Evolutionary conservation across 1,140 invertebrate species (phyloP), one percentile per base, ranked within the genome.

Genomic region (Agrilus planipennis): DNA sequence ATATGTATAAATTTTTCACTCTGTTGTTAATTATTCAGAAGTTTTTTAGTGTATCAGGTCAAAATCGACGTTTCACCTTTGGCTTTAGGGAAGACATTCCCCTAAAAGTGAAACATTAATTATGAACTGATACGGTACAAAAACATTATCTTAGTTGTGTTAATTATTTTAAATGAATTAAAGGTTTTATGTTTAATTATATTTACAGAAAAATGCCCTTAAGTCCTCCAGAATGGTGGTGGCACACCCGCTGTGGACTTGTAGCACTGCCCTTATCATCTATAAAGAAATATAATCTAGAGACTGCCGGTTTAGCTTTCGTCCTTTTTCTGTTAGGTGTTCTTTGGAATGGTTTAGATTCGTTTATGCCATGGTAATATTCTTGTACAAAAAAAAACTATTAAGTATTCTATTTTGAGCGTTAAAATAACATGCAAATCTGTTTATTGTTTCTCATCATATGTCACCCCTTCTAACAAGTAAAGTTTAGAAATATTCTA

Each of bases 201-300:
- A 35, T 46, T 42, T 56, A 19, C 49, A 73, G 70, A 2, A 68
- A 71, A 28, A 82, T 84, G 76, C 81, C 81, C 1, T 58, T 84
- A 4, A 79, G 77, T 50, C 79, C 80, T 3, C 80, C 81, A 2
- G 81, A 84, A 55, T 84, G 81, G 77, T 84, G 80, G 79, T 83
- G 81, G 79, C 80, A 83, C 49, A 83, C 80, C 1, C 71, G 77
- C 51, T 79, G 76, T n/a, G 80, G 80, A 11, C 74, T 79, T 65
- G 52, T 82, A 20, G 77, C 80, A 4, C 57, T 81, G 42, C 79
- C 79, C 5, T 77, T 83, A 77, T 80, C 73, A 32, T 70, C 77
- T 5, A 72, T 82, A n/a, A 70, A 76, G 11, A 71, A 76, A 23
- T 83, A 81, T 47, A 75, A 77, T 11, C 70, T 76, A 5, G 81